phyloP scores from a whole-genome alignment of 2,888 invertebrate species.

The Apodemia mormo region DNA sequence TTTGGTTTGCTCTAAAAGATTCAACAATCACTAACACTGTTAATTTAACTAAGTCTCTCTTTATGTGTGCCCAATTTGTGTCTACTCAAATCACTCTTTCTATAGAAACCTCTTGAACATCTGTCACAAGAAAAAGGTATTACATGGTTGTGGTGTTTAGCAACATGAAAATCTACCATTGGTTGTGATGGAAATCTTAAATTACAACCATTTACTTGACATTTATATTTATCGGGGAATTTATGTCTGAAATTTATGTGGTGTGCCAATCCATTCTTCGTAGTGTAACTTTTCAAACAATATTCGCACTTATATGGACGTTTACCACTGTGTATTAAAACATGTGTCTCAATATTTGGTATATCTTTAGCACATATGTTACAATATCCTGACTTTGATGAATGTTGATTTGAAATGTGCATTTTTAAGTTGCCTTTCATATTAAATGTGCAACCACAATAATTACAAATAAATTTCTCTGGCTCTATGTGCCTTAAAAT shows the following conservation, averaged over 20 bases:
- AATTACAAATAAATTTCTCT: constrained; percentile 59
- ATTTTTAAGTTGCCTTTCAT: constrained; percentile 74
- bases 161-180: constrained; percentile 64
- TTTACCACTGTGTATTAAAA: constrained; percentile 78
- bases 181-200: constrained; percentile 60
- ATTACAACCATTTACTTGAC: constrained; percentile 54
- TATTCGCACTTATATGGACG: constrained; percentile 65
- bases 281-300: constrained; percentile 61
- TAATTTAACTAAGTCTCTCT: constrained; percentile 50
- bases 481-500: constrained; percentile 58
- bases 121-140: constrained; percentile 62
- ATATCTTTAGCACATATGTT: constrained; percentile 73
- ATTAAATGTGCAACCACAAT: constrained; percentile 67
- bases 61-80: constrained; percentile 67
- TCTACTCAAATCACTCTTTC: constrained; percentile 66
- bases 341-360: constrained; percentile 78
- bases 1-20: no score
- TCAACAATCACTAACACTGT: no score
- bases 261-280: constrained; percentile 57
- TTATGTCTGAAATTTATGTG: constrained; percentile 67
- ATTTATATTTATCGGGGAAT: constrained; percentile 58
- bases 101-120: constrained; percentile 67
- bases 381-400: constrained; percentile 78
- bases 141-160: constrained; percentile 59
- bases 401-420: constrained; percentile 77